phyloP scores from a whole-genome alignment of 1,140 invertebrate species.

The Aphaenogaster rudis region DNA sequence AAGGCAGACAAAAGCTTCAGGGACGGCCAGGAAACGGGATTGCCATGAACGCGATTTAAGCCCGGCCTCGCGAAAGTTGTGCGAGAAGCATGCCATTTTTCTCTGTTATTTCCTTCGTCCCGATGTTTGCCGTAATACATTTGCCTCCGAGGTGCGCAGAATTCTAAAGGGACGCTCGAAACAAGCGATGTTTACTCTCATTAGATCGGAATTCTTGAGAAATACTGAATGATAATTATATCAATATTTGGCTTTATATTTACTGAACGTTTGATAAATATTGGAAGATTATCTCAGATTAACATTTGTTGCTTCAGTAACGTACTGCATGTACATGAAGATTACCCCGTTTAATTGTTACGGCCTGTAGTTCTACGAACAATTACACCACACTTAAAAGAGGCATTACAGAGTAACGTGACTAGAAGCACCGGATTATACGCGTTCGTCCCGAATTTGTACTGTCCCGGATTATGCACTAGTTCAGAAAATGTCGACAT shows the following conservation, averaged over 20 bases:
- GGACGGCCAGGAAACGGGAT: not conserved
- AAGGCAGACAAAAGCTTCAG: conserved; percentile 7
- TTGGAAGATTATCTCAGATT: conserved; percentile 1
- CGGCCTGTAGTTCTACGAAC: conserved; percentile 25
- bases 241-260: not conserved
- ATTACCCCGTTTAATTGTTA: conserved; percentile 49
- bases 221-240: not conserved
- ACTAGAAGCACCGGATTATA: conserved; percentile 51
- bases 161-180: not conserved
- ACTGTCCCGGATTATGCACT: conserved; percentile 33
- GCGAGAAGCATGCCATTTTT: not conserved
- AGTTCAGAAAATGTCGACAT: conserved; percentile 48
- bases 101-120: not conserved
- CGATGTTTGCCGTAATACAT: conserved; percentile 16
- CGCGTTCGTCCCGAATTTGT: conserved; percentile 44
- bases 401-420: conserved; percentile 50
- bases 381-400: conserved; percentile 51
- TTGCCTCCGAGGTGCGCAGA: not conserved
- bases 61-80: conserved; percentile 24
- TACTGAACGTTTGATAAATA: conserved; percentile 16
- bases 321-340: conserved; percentile 22
- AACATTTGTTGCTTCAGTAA: conserved; percentile 15
- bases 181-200: not conserved
- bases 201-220: not conserved
- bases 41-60: conserved; percentile 38